Evolutionary conservation across 2,113 vertebrate genomes (phyloP).

Genomic region (Ctenodactylus gundi): DNA sequence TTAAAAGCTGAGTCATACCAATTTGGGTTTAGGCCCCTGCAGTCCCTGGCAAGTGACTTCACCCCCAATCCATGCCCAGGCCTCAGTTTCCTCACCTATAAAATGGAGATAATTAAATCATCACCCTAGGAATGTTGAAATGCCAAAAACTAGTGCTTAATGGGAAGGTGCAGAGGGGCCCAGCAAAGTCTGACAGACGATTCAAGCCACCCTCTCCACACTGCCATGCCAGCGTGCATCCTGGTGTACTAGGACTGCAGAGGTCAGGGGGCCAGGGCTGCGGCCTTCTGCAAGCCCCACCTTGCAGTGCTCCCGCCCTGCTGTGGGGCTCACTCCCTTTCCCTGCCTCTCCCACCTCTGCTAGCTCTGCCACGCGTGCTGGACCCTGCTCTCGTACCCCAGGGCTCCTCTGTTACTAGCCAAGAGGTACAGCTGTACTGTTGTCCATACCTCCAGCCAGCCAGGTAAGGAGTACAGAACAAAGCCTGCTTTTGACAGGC

Average conservation of each 20-base stretch:
- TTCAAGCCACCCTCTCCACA: neutral
- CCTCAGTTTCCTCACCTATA: neutral
- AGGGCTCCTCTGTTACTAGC: neutral
- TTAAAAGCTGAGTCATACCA: neutral
- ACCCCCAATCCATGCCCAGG: neutral
- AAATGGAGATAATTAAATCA: neutral
- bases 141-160: neutral
- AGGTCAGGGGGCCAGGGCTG: accelerated
- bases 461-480: neutral
- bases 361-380: neutral
- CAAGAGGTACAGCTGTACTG: neutral
- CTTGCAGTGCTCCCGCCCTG: neutral
- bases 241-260: neutral
- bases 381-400: neutral
- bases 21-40: neutral
- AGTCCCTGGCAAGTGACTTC: neutral
- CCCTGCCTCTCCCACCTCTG: neutral
- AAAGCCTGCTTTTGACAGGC: neutral
- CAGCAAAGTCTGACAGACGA: neutral
- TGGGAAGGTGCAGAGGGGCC: neutral
- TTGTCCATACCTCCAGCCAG: neutral
- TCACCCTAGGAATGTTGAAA: neutral
- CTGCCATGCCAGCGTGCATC: neutral
- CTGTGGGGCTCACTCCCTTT: neutral
- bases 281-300: neutral